Base-by-base conservation (phyloP, 2,113 vertebrate species). In the Phycodurus eques region DNA sequence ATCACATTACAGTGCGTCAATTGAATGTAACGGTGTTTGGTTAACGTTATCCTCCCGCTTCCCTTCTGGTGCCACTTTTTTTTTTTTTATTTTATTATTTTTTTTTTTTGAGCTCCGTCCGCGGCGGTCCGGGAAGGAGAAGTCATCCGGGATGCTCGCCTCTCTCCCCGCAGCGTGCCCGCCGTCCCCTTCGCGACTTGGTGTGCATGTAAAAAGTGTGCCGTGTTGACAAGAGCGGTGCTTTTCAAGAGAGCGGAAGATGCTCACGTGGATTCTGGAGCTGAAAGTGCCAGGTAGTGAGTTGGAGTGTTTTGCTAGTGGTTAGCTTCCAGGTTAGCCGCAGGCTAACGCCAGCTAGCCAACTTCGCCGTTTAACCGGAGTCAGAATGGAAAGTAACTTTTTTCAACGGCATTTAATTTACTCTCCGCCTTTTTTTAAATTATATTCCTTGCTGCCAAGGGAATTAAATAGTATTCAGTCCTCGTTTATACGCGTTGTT, bases 221-320 rank as follows among this genome's bases (percentile, higher is more conserved):
- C 6, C 15, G 89, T 91, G 90, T 79, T 88, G 46, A 72, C 74
- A n/a, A 69, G 72, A 74, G 65, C 64, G 35, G 71, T n/a, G 80
- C 39, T 43, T 22, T 64, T 82, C 1, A 67, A 61, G 46, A 77
- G 76, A 76, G 61, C 61, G 47, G 76, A 86, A 11, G 74, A 91
- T 88, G 91, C 79, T 15, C 80, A 78, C 75, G 78, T 54, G 72
- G 92, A 92, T 72, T 87, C 90, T 0, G 90, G 89, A 73, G 89
- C 89, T n/a, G 91, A 91, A 80, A 90, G 87, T 43, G 87, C 88
- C 59, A 87, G 87, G 93, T 93, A 87, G 93, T 93, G 80, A 91
- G 93, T 92, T 47, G 33, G 62, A 66, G 44, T 13, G 44, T 20
- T 39, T 39, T 19, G 35, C 61, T 63, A 5, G 61, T 11, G 59